Evolutionary conservation across 30 jellyfish, hydroid and myxozoan genomes (phyloP), one percentile per base, ranked within the genome.

Genomic region (Aurelia aurita complex sp. Pacific): DNA sequence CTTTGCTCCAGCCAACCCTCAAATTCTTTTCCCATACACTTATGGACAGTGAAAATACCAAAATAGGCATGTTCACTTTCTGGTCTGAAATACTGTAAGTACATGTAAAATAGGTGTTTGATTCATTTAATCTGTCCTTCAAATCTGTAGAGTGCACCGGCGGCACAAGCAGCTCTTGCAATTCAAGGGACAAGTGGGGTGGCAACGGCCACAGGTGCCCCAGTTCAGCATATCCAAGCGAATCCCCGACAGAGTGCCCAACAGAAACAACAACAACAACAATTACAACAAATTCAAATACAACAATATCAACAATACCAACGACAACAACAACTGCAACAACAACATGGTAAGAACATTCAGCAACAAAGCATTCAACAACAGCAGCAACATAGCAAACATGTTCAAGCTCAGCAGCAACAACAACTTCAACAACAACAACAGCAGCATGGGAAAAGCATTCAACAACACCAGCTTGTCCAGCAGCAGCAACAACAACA

Each of bases 101-200:
- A 40, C 8, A 14, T 9, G 15, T 1, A 46, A 46, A 43, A 43
- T 6, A 38, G 50, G 50, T 38, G 5, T 23, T 14, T 53, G 33
- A n/a, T 68, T 9, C 78, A 68, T 19, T 19, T 23, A 13, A 12
- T 35, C 50, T n/a, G 11, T 32, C 5, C 17, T 68, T 75, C 3
- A 53, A 53, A 75, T 53, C 2, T 64, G 0, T 76, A 92, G 98
- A 76, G 96, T 53, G 97, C 78, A 14, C 97, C 98, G 2, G 98
- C 96, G 1, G 97, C 97, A 73, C 98, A 94, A 62, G 98, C 98
- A 9, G 96, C 96, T 9, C 85, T 94, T 32, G 98, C 98, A 52
- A 65, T 94, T 67, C 98, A 94, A 70, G 96, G 96, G 8, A 79
- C 96, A 66, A 76, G 73, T 32, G 74, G 89, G 8, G 85, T 74